phyloP scores from a whole-genome alignment of 2,797 vertebrate genomes.

The Enteromius anoplus region DNA sequence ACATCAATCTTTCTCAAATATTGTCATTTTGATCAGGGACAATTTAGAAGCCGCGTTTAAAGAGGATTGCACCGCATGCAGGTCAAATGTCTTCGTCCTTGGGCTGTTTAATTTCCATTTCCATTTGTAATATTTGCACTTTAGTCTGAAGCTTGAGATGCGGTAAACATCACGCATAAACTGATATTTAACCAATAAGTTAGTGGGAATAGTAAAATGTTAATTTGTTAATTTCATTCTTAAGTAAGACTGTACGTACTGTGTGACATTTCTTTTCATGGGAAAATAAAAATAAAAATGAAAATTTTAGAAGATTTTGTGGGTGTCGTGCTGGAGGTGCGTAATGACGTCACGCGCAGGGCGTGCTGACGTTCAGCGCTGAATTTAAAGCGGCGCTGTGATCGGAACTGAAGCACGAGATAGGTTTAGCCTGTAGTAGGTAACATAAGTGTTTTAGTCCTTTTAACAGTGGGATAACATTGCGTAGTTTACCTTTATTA shows the following conservation, averaged over 20 bases:
- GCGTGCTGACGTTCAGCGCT: conserved; percentile 7
- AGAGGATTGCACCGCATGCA: conserved; percentile 37
- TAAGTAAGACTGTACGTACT: neutral
- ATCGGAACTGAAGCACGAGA: neutral
- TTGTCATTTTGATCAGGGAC: conserved; percentile 60
- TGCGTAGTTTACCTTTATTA: neutral
- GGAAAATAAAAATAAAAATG: neutral
- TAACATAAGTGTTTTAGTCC: neutral
- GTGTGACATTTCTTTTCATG: neutral
- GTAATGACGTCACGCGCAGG: conserved; percentile 34
- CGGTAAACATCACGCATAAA: neutral
- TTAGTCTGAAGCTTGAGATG: conserved; percentile 28
- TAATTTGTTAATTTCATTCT: neutral
- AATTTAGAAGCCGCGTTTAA: conserved; percentile 53
- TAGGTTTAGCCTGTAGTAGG: neutral
- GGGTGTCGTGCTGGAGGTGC: neutral
- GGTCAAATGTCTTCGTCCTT: conserved; percentile 45
- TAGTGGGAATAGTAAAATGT: neutral
- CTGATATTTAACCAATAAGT: too few species aligned
- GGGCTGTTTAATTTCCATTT: conserved; percentile 56
- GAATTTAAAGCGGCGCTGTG: neutral
- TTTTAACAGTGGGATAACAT: neutral
- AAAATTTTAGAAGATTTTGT: neutral
- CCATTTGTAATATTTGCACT: conserved; percentile 49
- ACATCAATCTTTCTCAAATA: conserved; percentile 52